Conservation (phyloP, 1,140 invertebrate species). For the Dolichoris vasculosae region DNA sequence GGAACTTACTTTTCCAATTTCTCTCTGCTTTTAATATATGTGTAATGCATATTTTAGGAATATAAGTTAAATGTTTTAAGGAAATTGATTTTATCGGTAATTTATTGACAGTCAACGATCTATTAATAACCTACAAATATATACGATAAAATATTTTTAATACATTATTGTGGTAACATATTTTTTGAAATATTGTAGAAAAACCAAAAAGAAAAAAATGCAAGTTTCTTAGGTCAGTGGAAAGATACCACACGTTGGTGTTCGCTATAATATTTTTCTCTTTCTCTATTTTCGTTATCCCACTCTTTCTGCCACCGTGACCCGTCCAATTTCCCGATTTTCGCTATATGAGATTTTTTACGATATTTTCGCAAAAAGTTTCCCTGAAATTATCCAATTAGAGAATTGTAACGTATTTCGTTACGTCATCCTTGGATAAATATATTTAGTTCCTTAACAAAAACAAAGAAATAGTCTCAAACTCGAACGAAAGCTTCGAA, state of each 20-base stretch:
- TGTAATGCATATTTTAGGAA: neutral
- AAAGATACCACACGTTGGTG: neutral
- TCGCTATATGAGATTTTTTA: constrained; percentile 18
- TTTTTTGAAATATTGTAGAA: neutral
- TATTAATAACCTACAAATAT: no score
- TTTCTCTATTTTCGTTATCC: constrained; percentile 2
- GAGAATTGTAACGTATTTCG: neutral
- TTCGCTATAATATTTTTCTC: neutral
- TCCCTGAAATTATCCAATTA: constrained; percentile 6
- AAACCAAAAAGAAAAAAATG: neutral
- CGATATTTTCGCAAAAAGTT: constrained; percentile 3
- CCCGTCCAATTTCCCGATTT: constrained; percentile 14
- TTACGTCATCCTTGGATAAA: no score
- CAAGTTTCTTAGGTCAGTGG: constrained; percentile 3
- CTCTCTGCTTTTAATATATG: neutral
- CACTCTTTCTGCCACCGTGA: neutral
- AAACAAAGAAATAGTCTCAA: neutral
- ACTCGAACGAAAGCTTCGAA: neutral
- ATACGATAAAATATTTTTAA: no score
- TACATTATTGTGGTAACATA: neutral
- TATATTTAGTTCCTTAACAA: neutral
- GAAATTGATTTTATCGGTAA: neutral
- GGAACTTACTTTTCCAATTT: neutral
- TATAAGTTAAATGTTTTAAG: neutral
- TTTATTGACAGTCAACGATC: no score